Conservation (phyloP, 2,113 vertebrate species). For the Hemiprocne comata region DNA sequence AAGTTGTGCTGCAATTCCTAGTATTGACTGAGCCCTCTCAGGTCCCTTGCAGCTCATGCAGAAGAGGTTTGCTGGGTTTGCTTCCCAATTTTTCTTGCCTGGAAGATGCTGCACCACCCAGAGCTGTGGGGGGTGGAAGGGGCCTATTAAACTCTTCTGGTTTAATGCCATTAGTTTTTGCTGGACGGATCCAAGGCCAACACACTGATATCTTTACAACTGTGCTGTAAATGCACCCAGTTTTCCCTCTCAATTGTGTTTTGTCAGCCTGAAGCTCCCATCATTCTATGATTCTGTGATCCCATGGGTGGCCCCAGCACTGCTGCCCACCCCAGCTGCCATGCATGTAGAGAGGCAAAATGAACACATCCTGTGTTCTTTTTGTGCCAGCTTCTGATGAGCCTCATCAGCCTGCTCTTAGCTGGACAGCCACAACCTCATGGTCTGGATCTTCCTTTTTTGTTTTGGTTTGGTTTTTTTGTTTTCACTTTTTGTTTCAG, state of each 20-base stretch:
- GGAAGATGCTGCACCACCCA: neutral
- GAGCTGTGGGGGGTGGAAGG: neutral
- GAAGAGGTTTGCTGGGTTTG: neutral
- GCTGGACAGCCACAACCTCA: neutral
- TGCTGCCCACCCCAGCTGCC: neutral
- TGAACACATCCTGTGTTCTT: fast-evolving
- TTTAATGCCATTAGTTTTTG: neutral
- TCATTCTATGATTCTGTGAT: too few species aligned
- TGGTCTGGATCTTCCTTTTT: neutral
- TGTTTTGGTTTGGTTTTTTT: neutral
- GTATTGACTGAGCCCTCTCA: fast-evolving
- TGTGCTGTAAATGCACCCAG: neutral
- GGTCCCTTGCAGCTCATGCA: neutral
- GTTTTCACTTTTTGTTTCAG: neutral
- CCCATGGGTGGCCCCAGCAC: neutral
- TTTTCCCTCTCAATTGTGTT: neutral
- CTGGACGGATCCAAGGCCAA: neutral
- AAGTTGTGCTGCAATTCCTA: neutral
- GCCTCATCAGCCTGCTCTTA: neutral
- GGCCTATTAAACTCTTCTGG: neutral
- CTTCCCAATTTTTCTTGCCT: neutral
- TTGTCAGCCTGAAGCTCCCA: neutral
- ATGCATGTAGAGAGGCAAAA: neutral
- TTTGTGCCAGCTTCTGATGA: neutral
- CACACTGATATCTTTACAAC: neutral